A percentile compares a stretch with the other conserved stretches of the same genome.
These are phyloP conservation scores for Rattus rattus DNA, from an alignment of 2,113 vertebrate species.

Conservation along the genomic window DNA sequence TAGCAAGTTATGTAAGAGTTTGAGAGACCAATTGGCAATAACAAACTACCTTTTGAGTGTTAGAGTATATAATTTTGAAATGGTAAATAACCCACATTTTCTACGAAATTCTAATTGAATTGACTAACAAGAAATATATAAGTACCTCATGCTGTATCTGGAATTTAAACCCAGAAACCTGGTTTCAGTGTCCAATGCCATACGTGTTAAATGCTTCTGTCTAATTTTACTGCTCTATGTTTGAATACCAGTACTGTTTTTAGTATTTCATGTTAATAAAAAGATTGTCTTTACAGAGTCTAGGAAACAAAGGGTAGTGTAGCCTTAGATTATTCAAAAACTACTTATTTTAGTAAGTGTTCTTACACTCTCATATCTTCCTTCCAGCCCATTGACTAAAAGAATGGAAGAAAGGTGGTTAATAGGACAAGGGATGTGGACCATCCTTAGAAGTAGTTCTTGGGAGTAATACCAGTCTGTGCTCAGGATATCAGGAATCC, in stretches of 20 bases:
- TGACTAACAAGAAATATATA: not conserved
- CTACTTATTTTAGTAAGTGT: too few relatives aligned
- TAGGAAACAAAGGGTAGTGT: not conserved
- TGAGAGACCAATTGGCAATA: not conserved
- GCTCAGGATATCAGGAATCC: too few relatives aligned
- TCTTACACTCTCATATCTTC: too few relatives aligned
- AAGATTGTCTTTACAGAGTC: not conserved
- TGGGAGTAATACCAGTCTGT: too few relatives aligned
- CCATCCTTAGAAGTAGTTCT: too few relatives aligned
- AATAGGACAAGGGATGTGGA: too few relatives aligned
- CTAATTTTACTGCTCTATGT: not conserved
- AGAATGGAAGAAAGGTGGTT: too few relatives aligned
- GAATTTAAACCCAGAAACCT: not conserved
- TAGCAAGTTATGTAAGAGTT: not conserved
- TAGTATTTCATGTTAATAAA: not conserved
- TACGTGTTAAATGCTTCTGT: not conserved
- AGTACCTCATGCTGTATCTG: not conserved
- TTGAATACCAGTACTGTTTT: not conserved
- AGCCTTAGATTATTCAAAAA: too few relatives aligned
- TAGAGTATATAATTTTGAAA: not conserved
- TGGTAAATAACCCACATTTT: not conserved
- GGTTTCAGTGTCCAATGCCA: not conserved
- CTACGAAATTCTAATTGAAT: not conserved
- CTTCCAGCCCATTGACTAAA: too few relatives aligned
- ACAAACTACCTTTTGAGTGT: not conserved